Base-by-base conservation (phyloP, 1,140 invertebrate genomes). In the Orius insidiosus region DNA sequence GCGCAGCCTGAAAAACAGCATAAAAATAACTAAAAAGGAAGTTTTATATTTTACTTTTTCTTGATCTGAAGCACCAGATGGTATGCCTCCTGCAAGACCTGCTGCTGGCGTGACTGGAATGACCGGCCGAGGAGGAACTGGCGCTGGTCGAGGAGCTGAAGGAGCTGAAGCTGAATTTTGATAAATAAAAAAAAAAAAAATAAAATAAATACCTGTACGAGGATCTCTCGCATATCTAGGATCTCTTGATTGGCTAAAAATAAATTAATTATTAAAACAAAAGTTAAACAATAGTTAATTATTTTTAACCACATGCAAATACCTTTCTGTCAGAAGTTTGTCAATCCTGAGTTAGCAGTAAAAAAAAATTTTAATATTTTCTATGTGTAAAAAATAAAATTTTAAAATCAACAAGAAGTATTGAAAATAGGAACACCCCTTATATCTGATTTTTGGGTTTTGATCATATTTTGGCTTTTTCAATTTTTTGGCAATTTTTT, bases 1-100 rank as follows among this genome's bases (percentile, higher is more conserved):
- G 67, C 1, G 86, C 88, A 52, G 92, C 89, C 78, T 94, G 45
- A 36, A 51, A 56, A 44, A n/a, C n/a, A n/a, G n/a, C n/a, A n/a
- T 43, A 36, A 40, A 48, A 40, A 45, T 14, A 44, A 49, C 44
- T 47, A 33, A 33, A 31, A 44, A 30, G 30, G 10, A 4, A 24
- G 7, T 44, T 36, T 7, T 5, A 13, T 11, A n/a, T 45, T 3
- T 37, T 38, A 53, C 52, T 50, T 53, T 53, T 39, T 53, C 52
- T 14, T 52, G 49, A 16, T 53, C 50, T 9, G 52, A 49, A 9
- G 52, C 52, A 5, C 32, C 46, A 19, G 46, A 35, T n/a, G 46
- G 39, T 19, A 45, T 30, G 8, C 34, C 31, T n/a, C 41, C 33
- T 18, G 42, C 34, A 3, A 43, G 11, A 10, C 8, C 19, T 30